Conservation (phyloP, 2,797 vertebrate genomes). For the Neomorphus geoffroyi region DNA sequence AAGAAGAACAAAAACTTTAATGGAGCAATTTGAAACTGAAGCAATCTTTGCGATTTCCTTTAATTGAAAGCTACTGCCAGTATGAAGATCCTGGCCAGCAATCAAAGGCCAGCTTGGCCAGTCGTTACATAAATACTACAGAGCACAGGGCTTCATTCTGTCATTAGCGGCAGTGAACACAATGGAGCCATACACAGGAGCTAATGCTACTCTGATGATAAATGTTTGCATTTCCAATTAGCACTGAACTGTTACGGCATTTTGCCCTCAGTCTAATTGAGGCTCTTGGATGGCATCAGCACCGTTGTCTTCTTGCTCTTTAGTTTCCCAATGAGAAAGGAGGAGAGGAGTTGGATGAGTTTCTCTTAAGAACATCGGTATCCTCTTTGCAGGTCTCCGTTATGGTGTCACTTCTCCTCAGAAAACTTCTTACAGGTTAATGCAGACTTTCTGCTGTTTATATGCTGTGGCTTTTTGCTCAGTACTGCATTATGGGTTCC, state of each 20-base stretch:
- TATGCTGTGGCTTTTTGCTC: neutral
- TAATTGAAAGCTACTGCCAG: conserved; percentile 18
- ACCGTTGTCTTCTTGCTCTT: neutral
- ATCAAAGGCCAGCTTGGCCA: conserved; percentile 37
- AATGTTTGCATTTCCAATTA: conserved; percentile 63
- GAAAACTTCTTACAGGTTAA: neutral
- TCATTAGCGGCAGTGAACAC: conserved; percentile 22
- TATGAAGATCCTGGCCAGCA: neutral
- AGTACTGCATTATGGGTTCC: neutral
- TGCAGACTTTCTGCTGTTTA: neutral
- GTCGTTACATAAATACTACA: conserved; percentile 23
- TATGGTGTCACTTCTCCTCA: neutral
- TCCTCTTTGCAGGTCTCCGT: neutral
- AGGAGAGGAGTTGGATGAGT: neutral
- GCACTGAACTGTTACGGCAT: neutral
- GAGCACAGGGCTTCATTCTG: conserved; percentile 11
- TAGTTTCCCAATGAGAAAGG: neutral
- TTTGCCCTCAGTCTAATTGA: conserved; percentile 10
- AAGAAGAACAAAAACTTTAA: neutral
- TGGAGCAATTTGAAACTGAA: neutral
- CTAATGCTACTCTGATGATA: neutral
- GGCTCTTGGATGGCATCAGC: neutral
- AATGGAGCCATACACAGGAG: conserved; percentile 23
- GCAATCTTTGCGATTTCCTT: neutral
- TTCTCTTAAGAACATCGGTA: neutral